phyloP scores from a whole-genome alignment of 2,797 vertebrate species.

The Gallirallus australis region DNA sequence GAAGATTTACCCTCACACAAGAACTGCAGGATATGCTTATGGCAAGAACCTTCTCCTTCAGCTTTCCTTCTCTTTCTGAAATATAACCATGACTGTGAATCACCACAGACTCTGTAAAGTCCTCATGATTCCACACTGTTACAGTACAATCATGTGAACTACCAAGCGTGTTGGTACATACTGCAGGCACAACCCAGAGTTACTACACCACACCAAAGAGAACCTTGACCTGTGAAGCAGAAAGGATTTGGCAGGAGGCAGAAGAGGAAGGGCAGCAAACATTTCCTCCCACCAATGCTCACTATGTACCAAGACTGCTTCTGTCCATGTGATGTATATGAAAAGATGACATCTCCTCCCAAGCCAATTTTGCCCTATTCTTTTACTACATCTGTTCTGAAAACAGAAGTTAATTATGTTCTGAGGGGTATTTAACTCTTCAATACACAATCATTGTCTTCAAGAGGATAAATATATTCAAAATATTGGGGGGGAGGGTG shows the following conservation, averaged over 20 bases:
- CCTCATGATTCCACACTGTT: neutral
- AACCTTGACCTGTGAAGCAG: neutral
- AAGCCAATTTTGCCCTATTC: neutral
- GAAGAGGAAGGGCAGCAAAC: fast-evolving
- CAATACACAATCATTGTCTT: neutral
- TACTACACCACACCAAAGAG: neutral
- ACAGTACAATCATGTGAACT: neutral
- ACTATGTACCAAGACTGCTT: neutral
- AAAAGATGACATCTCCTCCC: neutral
- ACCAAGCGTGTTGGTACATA: neutral
- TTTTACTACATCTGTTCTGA: neutral
- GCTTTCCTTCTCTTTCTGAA: neutral
- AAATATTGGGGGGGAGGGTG: fast-evolving
- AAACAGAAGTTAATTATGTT: neutral
- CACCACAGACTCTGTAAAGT: fast-evolving
- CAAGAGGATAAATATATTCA: neutral
- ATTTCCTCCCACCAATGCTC: neutral
- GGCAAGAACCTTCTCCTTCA: neutral
- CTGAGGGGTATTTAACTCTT: neutral
- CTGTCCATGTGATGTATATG: neutral
- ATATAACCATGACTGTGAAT: neutral
- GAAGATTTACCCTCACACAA: neutral
- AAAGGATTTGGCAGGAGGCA: neutral
- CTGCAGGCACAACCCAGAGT: neutral
- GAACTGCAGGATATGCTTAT: neutral